These are phyloP conservation scores for Oligia strigilis DNA, from an alignment of 2,888 invertebrate species.

Conservation along the genomic window DNA sequence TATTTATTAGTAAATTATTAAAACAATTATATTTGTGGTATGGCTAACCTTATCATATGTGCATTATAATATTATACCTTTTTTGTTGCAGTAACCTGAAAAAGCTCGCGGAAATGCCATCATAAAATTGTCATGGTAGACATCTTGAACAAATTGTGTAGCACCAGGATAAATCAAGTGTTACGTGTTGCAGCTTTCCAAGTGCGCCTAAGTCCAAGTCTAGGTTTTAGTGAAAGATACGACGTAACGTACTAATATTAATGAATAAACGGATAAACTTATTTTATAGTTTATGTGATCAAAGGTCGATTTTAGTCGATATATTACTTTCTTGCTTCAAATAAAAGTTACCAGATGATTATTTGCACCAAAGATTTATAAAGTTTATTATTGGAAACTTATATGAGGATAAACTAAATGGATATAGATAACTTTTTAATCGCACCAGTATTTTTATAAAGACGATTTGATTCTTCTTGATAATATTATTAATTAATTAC, in stretches of 20 bases:
- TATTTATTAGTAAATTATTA: background rate
- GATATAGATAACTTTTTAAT: background rate
- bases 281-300: slow-evolving; percentile 38
- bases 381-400: slow-evolving; percentile 8
- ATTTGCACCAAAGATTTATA: slow-evolving; percentile 61
- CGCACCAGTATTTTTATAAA: slow-evolving; percentile 13
- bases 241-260: slow-evolving; percentile 16
- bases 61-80: background rate
- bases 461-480: background rate
- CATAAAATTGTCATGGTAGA: slow-evolving; percentile 64
- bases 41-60: background rate
- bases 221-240: slow-evolving; percentile 30
- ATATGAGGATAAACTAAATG: slow-evolving; percentile 1
- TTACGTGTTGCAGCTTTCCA: slow-evolving; percentile 49
- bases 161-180: slow-evolving; percentile 31
- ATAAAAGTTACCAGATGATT: slow-evolving; percentile 10
- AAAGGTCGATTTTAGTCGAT: background rate
- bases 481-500: slow-evolving; percentile 3
- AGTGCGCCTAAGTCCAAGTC: slow-evolving; percentile 25
- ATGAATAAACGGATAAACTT: slow-evolving; percentile 26
- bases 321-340: background rate
- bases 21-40: background rate
- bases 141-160: slow-evolving; percentile 53
- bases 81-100: slow-evolving; percentile 74
- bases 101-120: slow-evolving; percentile 74